A percentile compares a stretch with the other conserved stretches of the same genome.
phyloP scores from a whole-genome alignment of 2,888 invertebrate species.

The Conistra vaccinii region DNA sequence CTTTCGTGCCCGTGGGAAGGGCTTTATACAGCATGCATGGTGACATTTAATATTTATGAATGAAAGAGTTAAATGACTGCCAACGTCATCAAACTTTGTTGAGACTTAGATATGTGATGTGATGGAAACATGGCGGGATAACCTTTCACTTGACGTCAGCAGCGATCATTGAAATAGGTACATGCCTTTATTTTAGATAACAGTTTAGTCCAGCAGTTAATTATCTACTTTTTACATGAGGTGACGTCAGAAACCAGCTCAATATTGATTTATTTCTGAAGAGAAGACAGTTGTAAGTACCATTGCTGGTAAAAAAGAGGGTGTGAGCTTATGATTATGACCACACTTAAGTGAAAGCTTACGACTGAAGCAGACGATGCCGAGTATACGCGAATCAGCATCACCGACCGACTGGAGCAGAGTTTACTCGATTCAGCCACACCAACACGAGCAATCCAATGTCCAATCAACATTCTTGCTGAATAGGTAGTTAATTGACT shows the following conservation, averaged over 20 bases:
- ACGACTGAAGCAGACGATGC: not conserved
- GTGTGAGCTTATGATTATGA: not conserved
- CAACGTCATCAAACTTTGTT: not conserved
- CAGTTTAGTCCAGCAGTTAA: not conserved
- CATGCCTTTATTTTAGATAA: not conserved
- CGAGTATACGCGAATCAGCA: not conserved
- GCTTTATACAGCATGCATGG: not conserved
- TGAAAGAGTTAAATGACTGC: not conserved
- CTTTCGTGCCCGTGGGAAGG: not conserved
- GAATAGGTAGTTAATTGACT: too few species aligned
- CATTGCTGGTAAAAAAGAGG: not conserved
- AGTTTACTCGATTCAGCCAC: too few species aligned
- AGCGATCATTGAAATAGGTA: not conserved
- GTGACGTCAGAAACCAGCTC: not conserved
- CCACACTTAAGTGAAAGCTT: not conserved
- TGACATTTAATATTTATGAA: constrained; percentile 7
- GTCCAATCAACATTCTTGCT: not conserved
- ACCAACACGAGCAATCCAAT: too few species aligned
- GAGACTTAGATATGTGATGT: not conserved
- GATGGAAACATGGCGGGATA: not conserved
- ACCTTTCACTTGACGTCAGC: not conserved
- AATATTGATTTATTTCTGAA: not conserved
- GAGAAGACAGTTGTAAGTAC: not conserved
- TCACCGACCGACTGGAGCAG: not conserved
- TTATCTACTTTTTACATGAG: not conserved